phyloP scores from a whole-genome alignment of 2,888 invertebrate species.

The Torymus aiolomorphi region DNA sequence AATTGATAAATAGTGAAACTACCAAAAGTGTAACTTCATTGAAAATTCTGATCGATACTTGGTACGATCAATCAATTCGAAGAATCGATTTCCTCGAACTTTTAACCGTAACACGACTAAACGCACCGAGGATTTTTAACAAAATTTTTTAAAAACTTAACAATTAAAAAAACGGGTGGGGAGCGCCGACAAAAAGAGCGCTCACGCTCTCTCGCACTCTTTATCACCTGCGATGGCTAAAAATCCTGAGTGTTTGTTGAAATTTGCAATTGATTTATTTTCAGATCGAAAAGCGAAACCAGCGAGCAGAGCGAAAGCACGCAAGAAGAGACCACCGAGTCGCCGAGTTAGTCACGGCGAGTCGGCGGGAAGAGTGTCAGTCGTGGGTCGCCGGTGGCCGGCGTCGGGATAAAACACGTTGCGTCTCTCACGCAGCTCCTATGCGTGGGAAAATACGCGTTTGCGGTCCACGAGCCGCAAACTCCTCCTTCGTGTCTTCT shows the following conservation, averaged over 20 bases:
- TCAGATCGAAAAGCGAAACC: conserved; percentile 75
- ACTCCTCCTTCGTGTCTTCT: conserved; percentile 29
- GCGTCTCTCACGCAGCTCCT: conserved; percentile 31
- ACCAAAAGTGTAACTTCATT: neutral
- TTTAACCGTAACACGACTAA: too few species aligned
- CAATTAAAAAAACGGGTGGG: neutral
- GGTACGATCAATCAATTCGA: conserved; percentile 6
- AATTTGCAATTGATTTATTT: conserved; percentile 69
- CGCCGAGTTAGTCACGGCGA: conserved; percentile 63
- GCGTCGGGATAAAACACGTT: conserved; percentile 39
- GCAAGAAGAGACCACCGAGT: conserved; percentile 70
- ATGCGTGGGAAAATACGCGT: conserved; percentile 8
- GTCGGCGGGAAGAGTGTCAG: neutral
- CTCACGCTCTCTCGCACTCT: neutral
- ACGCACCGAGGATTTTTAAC: too few species aligned
- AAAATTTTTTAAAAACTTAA: neutral
- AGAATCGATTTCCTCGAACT: too few species aligned
- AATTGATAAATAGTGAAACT: neutral
- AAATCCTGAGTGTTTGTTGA: conserved; percentile 62
- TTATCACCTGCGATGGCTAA: conserved; percentile 3
- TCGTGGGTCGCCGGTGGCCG: conserved; percentile 4
- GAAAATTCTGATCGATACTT: conserved; percentile 29
- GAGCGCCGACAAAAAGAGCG: neutral
- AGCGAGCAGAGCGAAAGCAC: conserved; percentile 70
- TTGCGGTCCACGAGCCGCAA: conserved; percentile 32